Evolutionary conservation across 2,113 vertebrate species (phyloP).

Genomic region (Dolichallabes microphthalmus): DNA sequence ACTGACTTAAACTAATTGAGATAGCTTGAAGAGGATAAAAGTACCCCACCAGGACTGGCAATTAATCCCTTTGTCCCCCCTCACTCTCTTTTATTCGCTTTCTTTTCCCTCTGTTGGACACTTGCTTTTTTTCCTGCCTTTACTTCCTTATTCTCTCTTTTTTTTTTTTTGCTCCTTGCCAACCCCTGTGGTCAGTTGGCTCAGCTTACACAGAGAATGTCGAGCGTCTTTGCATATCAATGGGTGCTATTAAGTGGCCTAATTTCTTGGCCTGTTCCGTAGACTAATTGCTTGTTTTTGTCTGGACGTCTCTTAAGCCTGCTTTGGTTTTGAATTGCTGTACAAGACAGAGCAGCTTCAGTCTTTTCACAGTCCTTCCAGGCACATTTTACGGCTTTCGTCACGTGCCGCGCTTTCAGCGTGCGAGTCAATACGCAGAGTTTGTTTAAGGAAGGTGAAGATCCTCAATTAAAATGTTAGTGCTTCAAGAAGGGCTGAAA

Average conservation of each 20-base stretch:
- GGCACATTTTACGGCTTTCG: slow-evolving; percentile 25
- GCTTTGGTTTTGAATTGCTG: slow-evolving; percentile 60
- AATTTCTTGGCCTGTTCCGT: slow-evolving; percentile 60
- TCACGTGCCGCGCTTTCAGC: slow-evolving; percentile 21
- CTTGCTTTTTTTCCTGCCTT: not conserved
- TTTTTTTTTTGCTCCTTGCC: slow-evolving; percentile 19
- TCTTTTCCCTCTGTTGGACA: not conserved
- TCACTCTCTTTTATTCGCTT: not conserved
- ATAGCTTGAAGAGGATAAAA: not conserved
- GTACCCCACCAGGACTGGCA: not conserved
- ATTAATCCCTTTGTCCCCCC: not conserved
- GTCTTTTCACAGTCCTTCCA: slow-evolving; percentile 47
- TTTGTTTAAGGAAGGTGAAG: not conserved
- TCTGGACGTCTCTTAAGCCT: slow-evolving; percentile 54
- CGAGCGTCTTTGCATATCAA: slow-evolving; percentile 69
- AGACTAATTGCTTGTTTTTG: slow-evolving; percentile 76
- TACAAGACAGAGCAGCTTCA: slow-evolving; percentile 58
- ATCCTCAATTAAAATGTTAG: not conserved
- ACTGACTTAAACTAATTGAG: slow-evolving; percentile 31
- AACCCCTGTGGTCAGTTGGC: slow-evolving; percentile 14
- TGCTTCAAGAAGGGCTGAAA: not conserved
- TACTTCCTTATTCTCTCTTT: slow-evolving; percentile 8
- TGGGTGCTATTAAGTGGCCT: slow-evolving; percentile 64
- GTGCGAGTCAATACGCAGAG: not conserved
- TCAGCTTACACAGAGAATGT: slow-evolving; percentile 43